Evolutionary conservation across 2,113 vertebrate species (phyloP), one percentile per base, ranked within the genome.

Genomic region (Phoenicopterus ruber): DNA sequence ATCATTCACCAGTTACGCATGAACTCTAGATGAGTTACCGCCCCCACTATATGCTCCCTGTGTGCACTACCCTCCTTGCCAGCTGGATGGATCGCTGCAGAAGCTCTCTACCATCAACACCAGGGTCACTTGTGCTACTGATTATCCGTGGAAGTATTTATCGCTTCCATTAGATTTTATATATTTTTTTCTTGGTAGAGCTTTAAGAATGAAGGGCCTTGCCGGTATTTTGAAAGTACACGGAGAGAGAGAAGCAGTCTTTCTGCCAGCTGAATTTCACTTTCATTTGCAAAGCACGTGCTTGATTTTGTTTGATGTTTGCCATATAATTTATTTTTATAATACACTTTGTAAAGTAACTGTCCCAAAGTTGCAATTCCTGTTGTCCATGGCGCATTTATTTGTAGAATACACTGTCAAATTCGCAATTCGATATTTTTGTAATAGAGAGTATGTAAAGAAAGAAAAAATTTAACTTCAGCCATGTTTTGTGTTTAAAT

Each of bases 1-100:
- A 92, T 98, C 96, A 98, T 99, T 96, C 99, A 99, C 97, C 98
- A 98, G 97, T 97, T 99, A 96, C 98, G 97, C 58, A 97, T 98
- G 98, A 98, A 97, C 97, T 97, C 98, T 88, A 98, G 98, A 98
- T 99, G 98, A 99, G 91, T 92, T 84, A 59, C 91, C 17, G 18
- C 96, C 77, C 82, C 92, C 5, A 32, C 63, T 79, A 32, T 32
- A n/a, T 4, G n/a, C 67, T 77, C 91, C 82, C 79, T 84, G 90
- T 88, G 88, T 91, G 97, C 83, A 89, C 95, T 89, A 26, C 97
- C 94, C 95, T 93, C 96, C 96, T 69, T 61, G 91, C 94, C 86
- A 59, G 73, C 84, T 73, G 96, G 96, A 94, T 58, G 97, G 97
- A 98, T 85, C 85, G 57, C 94, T 94, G 95, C 67, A 91, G 86